Evolutionary conservation across 2,888 invertebrate species (phyloP), one percentile per base, ranked within the genome.

Genomic region (Daptonema setosum): DNA sequence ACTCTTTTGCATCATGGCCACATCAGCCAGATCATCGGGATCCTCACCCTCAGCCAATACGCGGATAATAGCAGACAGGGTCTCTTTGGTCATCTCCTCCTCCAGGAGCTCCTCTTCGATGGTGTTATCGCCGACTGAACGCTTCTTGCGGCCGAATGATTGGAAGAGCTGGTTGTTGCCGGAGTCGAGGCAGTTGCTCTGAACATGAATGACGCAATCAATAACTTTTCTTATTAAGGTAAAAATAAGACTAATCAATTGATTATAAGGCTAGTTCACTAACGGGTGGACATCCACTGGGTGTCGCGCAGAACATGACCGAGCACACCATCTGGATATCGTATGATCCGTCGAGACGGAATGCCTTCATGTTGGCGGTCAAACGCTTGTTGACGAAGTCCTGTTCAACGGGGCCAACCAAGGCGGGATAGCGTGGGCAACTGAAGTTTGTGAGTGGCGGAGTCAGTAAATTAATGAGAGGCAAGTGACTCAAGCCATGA

Each of bases 231-330:
- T 14, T 17, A 35, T n/a, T n/a, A n/a, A n/a, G n/a, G n/a, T n/a
- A n/a, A n/a, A n/a, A n/a, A n/a, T n/a, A n/a, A n/a, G n/a, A n/a
- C n/a, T n/a, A n/a, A n/a, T n/a, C n/a, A n/a, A n/a, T n/a, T n/a
- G n/a, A n/a, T n/a, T n/a, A n/a, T n/a, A n/a, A n/a, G n/a, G n/a
- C n/a, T 35, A 3, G 14, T 5, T 17, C 45, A 51, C 64, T 56
- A 28, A 65, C 65, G 57, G 68, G 68, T 30, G 69, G 69, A 54
- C 69, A 69, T 57, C 69, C 69, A 51, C 66, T 66, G 51, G 68
- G 67, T 58, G 69, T 69, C 14, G 69, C 69, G 59, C 69, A 69
- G 65, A 69, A 70, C 69, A 69, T 69, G 22, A 69, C 61, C 5
- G 64, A 64, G 61, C 69, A 69, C 41, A 66, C 62, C 59, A 69